These are phyloP conservation scores for Microtus ochrogaster DNA, from an alignment of 2,113 vertebrate genomes.

Conservation along the genomic window DNA sequence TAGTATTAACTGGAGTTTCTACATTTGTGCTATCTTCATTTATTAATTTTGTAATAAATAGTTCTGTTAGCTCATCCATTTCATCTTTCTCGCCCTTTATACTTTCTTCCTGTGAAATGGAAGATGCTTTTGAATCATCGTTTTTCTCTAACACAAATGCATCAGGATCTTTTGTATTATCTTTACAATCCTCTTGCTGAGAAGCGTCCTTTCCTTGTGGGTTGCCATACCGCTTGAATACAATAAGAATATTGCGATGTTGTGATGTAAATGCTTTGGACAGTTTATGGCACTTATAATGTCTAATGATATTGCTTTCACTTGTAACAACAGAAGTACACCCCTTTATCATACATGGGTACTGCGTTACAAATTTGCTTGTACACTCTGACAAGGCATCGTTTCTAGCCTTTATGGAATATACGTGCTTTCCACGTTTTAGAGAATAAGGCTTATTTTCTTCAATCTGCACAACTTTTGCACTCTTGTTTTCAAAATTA, in stretches of 20 bases:
- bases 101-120: constrained; percentile 80
- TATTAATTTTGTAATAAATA: constrained; percentile 90
- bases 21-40: constrained; percentile 87
- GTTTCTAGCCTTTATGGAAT: constrained; percentile 91
- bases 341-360: constrained; percentile 97
- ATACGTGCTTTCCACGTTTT: constrained; percentile 89
- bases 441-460: constrained; percentile 87
- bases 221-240: constrained; percentile 91
- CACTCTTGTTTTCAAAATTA: constrained; percentile 81
- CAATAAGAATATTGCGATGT: constrained; percentile 94
- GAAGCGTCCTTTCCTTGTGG: constrained; percentile 85
- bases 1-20: constrained; percentile 83
- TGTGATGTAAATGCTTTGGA: constrained; percentile 94
- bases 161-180: constrained; percentile 82
- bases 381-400: constrained; percentile 95
- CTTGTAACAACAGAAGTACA: constrained; percentile 95
- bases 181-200: constrained; percentile 86
- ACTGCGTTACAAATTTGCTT: constrained; percentile 92
- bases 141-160: constrained; percentile 58
- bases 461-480: constrained; percentile 83
- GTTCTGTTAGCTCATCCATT: constrained; percentile 89
- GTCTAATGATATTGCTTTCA: constrained; percentile 94
- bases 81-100: constrained; percentile 89
- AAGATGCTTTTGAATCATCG: constrained; percentile 84
- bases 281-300: constrained; percentile 96